Evolutionary conservation across 2,113 vertebrate species (phyloP).

Genomic region (Platysternon megacephalum): DNA sequence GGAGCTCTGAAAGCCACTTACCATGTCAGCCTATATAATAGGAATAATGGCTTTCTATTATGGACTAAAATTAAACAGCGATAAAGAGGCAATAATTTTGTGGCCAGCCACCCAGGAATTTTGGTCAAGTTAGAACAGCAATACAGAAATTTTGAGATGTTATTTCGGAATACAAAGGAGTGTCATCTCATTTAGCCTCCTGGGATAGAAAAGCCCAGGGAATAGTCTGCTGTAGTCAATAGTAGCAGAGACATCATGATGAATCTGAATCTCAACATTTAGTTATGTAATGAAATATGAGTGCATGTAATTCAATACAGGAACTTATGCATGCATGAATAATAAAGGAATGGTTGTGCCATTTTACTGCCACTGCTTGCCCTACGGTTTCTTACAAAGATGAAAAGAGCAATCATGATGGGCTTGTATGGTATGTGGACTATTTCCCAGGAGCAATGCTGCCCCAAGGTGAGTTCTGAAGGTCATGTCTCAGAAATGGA

Average conservation of each 20-base stretch:
- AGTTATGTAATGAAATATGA: conserved; percentile 27
- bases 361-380: neutral
- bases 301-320: neutral
- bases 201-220: conserved; percentile 34
- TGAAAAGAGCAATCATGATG: neutral
- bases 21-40: conserved; percentile 63
- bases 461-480: neutral
- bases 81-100: conserved; percentile 71
- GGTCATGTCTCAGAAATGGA: neutral
- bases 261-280: conserved; percentile 20
- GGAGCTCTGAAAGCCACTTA: conserved; percentile 66
- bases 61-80: conserved; percentile 72
- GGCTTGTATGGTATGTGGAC: neutral
- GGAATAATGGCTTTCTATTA: conserved; percentile 69
- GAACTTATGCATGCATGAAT: neutral
- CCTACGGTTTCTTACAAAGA: neutral
- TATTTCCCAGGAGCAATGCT: neutral
- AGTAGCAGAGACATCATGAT: conserved; percentile 3
- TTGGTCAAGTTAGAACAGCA: conserved; percentile 47
- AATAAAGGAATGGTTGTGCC: conserved; percentile 7
- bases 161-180: conserved; percentile 67
- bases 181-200: conserved; percentile 33
- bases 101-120: conserved; percentile 59
- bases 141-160: conserved; percentile 65
- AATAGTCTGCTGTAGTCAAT: conserved; percentile 33